Conservation (phyloP, 2,113 vertebrate genomes). For the Cinclus cinclus region DNA sequence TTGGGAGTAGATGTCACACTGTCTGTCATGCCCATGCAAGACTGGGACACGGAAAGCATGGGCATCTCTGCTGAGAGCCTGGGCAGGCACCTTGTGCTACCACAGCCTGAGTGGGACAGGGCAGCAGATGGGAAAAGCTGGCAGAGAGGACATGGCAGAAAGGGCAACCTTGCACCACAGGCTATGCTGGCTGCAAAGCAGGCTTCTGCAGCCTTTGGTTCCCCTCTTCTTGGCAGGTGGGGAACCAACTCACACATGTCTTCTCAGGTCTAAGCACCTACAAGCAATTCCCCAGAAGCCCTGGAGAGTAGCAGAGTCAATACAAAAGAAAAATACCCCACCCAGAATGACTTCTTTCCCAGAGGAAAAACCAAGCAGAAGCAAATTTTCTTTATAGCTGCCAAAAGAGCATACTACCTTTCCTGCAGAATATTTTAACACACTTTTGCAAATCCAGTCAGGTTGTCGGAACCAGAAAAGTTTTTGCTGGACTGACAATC, state of each 20-base stretch:
- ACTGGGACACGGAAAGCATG: neutral
- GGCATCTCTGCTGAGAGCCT: neutral
- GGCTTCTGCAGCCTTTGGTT: neutral
- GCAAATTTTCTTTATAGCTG: neutral
- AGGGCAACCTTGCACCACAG: neutral
- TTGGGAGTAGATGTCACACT: constrained; percentile 55
- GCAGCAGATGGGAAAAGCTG: neutral
- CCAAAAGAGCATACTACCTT: constrained; percentile 12
- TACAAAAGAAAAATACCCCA: neutral
- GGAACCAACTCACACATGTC: neutral
- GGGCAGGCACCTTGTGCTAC: neutral
- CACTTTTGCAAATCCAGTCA: neutral
- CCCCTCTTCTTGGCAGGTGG: neutral
- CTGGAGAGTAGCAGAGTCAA: neutral
- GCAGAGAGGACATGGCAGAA: neutral
- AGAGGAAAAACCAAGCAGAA: neutral
- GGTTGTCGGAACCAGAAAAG: constrained; percentile 9
- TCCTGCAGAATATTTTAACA: constrained; percentile 23
- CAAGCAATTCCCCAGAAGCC: neutral
- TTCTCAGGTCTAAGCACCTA: neutral
- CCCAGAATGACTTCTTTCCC: neutral
- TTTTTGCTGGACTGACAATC: constrained; percentile 25
- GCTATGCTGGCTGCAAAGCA: neutral
- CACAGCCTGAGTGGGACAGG: neutral
- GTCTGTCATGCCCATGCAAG: constrained; percentile 48